Conservation (phyloP, 2,113 vertebrate genomes). For the Cygnus buccinator region DNA sequence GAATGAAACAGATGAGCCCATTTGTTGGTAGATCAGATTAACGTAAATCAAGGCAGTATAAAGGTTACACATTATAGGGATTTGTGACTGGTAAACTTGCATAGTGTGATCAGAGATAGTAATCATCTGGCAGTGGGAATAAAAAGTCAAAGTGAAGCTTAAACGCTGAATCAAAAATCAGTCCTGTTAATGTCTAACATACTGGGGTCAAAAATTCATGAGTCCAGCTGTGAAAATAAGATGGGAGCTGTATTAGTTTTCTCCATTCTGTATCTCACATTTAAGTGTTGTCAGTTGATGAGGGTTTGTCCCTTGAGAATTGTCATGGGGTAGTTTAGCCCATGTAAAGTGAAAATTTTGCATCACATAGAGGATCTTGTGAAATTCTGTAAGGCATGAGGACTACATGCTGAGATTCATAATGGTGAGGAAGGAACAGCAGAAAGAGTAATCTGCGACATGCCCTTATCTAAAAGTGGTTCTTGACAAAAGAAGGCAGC, state of each 20-base stretch:
- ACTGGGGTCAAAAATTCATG: conserved; percentile 47
- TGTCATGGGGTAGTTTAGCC: conserved; percentile 31
- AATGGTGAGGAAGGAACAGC: conserved; percentile 51
- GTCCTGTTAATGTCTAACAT: conserved; percentile 51
- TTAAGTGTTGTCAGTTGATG: conserved; percentile 64
- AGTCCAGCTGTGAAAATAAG: conserved; percentile 46
- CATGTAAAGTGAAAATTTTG: conserved; percentile 71
- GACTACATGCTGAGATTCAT: conserved; percentile 60
- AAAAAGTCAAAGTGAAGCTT: conserved; percentile 56
- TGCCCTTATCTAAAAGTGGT: conserved; percentile 56
- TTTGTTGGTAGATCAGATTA: conserved; percentile 67
- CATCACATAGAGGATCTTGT: conserved; percentile 62
- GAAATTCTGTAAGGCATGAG: conserved; percentile 66
- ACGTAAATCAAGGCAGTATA: conserved; percentile 31
- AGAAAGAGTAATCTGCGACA: conserved; percentile 61
- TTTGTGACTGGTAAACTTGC: conserved; percentile 55
- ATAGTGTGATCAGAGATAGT: conserved; percentile 21
- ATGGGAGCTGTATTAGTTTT: conserved; percentile 52
- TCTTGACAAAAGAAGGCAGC: conserved; percentile 48
- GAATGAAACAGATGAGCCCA: conserved; percentile 53
- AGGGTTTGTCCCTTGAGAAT: conserved; percentile 58
- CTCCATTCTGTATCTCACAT: conserved; percentile 35
- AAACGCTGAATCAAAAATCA: conserved; percentile 44
- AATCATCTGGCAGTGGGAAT: conserved; percentile 10
- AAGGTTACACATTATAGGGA: conserved; percentile 31